Base-by-base conservation (phyloP, 2,113 vertebrate genomes). In the Vulpes lagopus region DNA sequence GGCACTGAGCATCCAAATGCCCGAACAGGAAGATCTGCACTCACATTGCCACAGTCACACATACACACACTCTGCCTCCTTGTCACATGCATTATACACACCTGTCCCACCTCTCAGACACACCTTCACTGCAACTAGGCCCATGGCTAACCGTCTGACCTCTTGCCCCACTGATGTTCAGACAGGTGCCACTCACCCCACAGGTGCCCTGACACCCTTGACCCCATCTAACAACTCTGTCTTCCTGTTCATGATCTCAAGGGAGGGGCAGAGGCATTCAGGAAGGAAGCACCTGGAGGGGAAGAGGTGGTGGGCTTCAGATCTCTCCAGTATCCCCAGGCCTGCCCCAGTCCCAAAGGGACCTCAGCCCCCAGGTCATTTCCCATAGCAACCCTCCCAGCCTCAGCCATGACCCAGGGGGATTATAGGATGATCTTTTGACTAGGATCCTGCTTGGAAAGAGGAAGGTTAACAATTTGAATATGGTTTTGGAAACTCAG, bases 161-260 rank as follows among this genome's bases (percentile, higher is more conserved):
- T 32, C 27, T 22, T 35, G 15, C 71, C 49, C 38, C 5, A 3
- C 5, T 22, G 15, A 7, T 8, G 15, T 22, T 8, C 17, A 69
- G 15, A 23, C 11, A 1, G 19, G 7, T 27, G 27, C 30, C 2
- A 43, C 20, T 69, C 3, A 6, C 32, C 51, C 16, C 43, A 8
- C 3, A 11, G 0, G 1, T n/a, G 11, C 25, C 16, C 62, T 7
- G 5, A 32, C 7, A 23, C 25, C 2, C 20, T 49, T 62, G 55
- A 25, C 10, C 1, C 2, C 87, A 57, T 43, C 43, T 32, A 17
- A 43, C 35, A 11, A 23, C 22, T 55, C 59, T 59, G 71, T 60
- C 27, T 30, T 25, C 22, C 25, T 23, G 67, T 9, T 11, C n/a
- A 57, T n/a, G 20, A 59, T 65, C 76, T 79, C 16, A 51, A 15